Evolutionary conservation across 2,113 vertebrate genomes (phyloP).

Genomic region (Nannospalax galili): DNA sequence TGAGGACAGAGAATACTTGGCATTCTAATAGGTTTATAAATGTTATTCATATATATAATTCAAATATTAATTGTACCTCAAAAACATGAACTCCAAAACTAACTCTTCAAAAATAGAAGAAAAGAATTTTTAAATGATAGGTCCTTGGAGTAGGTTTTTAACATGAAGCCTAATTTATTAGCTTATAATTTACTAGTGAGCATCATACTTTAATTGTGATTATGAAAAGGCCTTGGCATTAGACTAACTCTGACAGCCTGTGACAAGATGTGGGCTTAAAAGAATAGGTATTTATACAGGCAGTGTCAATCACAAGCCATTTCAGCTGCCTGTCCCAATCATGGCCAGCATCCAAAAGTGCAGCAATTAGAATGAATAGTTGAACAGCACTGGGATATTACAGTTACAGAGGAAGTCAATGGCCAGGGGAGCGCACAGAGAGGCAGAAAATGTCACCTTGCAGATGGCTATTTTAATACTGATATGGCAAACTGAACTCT

Average conservation of each 20-base stretch:
- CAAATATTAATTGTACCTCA: slow-evolving; percentile 31
- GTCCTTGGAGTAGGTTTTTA: background rate
- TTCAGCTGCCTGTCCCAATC: slow-evolving; percentile 63
- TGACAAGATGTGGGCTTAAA: slow-evolving; percentile 67
- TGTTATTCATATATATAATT: slow-evolving; percentile 41
- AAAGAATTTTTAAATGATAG: background rate
- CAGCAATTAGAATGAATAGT: slow-evolving; percentile 66
- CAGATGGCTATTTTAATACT: slow-evolving; percentile 45
- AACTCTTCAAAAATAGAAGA: background rate
- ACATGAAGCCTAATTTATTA: slow-evolving; percentile 57
- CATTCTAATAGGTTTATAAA: background rate
- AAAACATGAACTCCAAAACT: background rate
- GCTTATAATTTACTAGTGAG: slow-evolving; percentile 62
- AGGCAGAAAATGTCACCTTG: slow-evolving; percentile 67
- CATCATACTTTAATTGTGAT: slow-evolving; percentile 70
- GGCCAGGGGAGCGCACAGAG: slow-evolving; percentile 20
- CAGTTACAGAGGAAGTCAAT: background rate
- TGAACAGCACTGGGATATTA: slow-evolving; percentile 46
- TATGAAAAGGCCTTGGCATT: slow-evolving; percentile 61
- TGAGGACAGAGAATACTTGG: slow-evolving; percentile 7
- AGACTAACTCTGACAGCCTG: slow-evolving; percentile 69
- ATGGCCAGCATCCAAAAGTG: slow-evolving; percentile 58
- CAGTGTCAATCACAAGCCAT: slow-evolving; percentile 66
- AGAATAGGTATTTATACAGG: slow-evolving; percentile 70
- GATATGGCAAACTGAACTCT: slow-evolving; percentile 25